Evolutionary conservation across 2,888 invertebrate species (phyloP), one percentile per base, ranked within the genome.

Genomic region (Pelosia muscerda): DNA sequence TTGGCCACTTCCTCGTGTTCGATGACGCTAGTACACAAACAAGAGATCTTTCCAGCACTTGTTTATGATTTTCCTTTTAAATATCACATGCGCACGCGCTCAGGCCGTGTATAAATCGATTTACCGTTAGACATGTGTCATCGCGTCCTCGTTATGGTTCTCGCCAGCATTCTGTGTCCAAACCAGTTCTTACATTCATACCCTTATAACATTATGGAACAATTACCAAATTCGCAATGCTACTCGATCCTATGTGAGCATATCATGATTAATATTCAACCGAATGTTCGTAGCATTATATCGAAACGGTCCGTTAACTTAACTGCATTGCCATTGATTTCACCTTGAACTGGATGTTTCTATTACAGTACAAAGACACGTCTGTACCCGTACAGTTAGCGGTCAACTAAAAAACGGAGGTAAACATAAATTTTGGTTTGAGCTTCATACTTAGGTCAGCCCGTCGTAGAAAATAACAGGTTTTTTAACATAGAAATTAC

Each of bases 101-200:
- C 75, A 71, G 76, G 58, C 83, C 77, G 82, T 86, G 87, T 90
- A 89, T 91, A 92, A 92, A 90, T 89, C 84, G 86, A 85, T 86
- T 91, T 90, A 93, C 94, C 93, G 94, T 93, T 94, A 94, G 93
- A 92, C 90, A 88, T 94, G 93, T 93, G 92, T 92, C 93, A 93
- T 91, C 91, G 90, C 83, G 94, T 86, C 93, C 94, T 93, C 93
- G 85, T 88, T 93, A 86, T 88, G 78, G 76, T 81, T n/a, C n/a
- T n/a, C 74, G 78, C 82, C 79, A 81, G 82, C 81, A 78, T 83
- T 85, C 83, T 82, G 85, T 86, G 83, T 83, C 84, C 86, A 90
- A 93, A 93, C 93, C 92, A 89, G 92, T 92, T 92, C 88, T 88
- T 87, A 81, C 82, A 79, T 77, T 82, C 84, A 83, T 89, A 88